Evolutionary conservation across 2,888 invertebrate species (phyloP).

Genomic region (Drosophila kambysellisi): DNA sequence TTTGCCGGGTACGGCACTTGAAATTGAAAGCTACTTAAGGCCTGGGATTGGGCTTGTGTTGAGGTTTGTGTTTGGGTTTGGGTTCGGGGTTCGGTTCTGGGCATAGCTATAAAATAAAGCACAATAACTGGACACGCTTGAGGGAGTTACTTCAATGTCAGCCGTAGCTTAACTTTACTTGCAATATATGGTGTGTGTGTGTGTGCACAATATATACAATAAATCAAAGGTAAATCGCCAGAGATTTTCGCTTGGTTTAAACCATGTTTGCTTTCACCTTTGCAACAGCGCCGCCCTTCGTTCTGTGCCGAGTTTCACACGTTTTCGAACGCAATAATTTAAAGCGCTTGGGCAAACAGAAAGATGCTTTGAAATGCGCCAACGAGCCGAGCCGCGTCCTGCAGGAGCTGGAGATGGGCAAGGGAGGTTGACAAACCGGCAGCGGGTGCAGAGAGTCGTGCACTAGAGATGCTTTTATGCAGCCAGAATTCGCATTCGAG

Average conservation of each 20-base stretch:
- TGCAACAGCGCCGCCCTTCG: slow-evolving; percentile 18
- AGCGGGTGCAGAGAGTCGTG: slow-evolving; percentile 30
- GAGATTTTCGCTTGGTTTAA: slow-evolving; percentile 28
- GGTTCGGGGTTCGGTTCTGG: slow-evolving; percentile 10
- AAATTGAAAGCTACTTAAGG: slow-evolving; percentile 58
- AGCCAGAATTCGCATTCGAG: slow-evolving; percentile 60
- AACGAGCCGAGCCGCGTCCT: slow-evolving; percentile 50
- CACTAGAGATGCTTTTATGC: slow-evolving; percentile 68
- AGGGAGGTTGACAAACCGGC: not conserved
- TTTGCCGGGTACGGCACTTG: slow-evolving; percentile 47
- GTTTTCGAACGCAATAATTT: slow-evolving; percentile 75
- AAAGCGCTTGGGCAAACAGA: slow-evolving; percentile 79
- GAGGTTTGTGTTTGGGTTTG: not conserved
- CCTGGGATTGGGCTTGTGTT: slow-evolving; percentile 7
- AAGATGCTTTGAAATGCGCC: slow-evolving; percentile 71
- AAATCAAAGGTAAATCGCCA: slow-evolving; percentile 67
- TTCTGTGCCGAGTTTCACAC: slow-evolving; percentile 70
- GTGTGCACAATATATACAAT: slow-evolving; percentile 39
- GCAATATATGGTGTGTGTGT: not conserved
- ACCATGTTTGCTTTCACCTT: slow-evolving; percentile 49
- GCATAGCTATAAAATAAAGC: slow-evolving; percentile 40
- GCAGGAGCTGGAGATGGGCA: not conserved
- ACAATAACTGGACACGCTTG: slow-evolving; percentile 67
- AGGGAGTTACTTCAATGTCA: slow-evolving; percentile 49
- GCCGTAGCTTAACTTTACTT: slow-evolving; percentile 46